Evolutionary conservation across 2,113 vertebrate species (phyloP).

Genomic region (Anolis sagrei): DNA sequence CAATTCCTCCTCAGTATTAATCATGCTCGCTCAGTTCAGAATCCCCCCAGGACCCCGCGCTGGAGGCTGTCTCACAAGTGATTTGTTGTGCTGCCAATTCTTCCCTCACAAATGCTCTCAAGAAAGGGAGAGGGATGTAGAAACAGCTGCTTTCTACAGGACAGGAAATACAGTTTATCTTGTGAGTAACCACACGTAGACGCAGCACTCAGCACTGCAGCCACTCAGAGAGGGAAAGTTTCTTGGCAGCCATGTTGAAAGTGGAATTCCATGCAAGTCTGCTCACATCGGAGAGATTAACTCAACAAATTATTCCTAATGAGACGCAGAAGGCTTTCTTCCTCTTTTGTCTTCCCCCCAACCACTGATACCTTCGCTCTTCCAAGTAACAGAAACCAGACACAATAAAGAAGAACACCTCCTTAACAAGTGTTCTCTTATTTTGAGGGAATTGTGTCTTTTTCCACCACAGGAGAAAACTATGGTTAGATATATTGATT

Average conservation of each 20-base stretch:
- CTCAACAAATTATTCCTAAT: constrained; percentile 33
- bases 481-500: no score
- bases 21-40: constrained; percentile 35
- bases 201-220: fast-evolving
- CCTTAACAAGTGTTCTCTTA: not conserved
- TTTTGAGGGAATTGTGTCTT: not conserved
- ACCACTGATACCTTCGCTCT: not conserved
- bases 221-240: not conserved
- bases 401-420: not conserved
- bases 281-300: constrained; percentile 32
- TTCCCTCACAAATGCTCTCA: not conserved
- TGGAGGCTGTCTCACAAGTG: constrained; percentile 39
- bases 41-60: constrained; percentile 33
- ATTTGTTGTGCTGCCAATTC: constrained; percentile 39
- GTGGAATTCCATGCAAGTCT: constrained; percentile 46
- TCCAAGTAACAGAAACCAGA: not conserved
- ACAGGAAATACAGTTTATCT: not conserved
- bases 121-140: not conserved
- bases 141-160: not conserved
- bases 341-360: no score
- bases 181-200: not conserved
- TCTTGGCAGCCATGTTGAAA: constrained; percentile 27
- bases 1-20: constrained; percentile 44
- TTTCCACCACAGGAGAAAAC: not conserved
- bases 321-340: not conserved